Conservation (phyloP, 2,113 vertebrate genomes). For the Cisticola juncidis region DNA sequence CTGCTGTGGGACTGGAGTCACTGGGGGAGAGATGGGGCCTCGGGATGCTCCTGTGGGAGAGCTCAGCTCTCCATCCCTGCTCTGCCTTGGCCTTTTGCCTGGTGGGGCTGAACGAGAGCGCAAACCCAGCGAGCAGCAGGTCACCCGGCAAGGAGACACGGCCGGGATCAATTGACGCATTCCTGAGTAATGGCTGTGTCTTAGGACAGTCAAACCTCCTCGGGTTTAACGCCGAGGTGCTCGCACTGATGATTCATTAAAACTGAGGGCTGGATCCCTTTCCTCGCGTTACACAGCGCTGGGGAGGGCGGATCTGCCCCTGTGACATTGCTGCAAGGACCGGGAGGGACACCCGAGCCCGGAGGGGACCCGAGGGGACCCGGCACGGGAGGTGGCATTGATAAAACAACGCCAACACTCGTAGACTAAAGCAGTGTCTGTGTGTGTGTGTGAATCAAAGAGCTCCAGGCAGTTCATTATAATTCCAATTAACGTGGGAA, state of each 20-base stretch:
- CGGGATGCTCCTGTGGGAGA: not conserved
- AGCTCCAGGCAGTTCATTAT: not conserved
- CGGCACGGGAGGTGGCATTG: not conserved
- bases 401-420: not conserved
- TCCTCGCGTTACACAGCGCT: not conserved
- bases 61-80: not conserved
- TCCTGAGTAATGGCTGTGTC: not conserved
- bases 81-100: not conserved
- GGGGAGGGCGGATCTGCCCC: not conserved
- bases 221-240: not conserved
- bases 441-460: not conserved
- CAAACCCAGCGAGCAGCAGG: not conserved
- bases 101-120: not conserved
- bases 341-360: not conserved
- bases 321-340: slow-evolving; percentile 1
- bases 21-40: not conserved
- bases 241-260: not conserved
- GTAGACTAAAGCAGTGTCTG: not conserved
- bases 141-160: not conserved
- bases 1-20: not conserved
- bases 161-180: not conserved
- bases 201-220: not conserved
- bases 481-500: not conserved
- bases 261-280: not conserved
- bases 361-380: not conserved